Percentiles rank a stretch among this genome's conserved stretches.
Evolutionary conservation across 2,113 vertebrate genomes (phyloP).

Genomic region (Grus americana): DNA sequence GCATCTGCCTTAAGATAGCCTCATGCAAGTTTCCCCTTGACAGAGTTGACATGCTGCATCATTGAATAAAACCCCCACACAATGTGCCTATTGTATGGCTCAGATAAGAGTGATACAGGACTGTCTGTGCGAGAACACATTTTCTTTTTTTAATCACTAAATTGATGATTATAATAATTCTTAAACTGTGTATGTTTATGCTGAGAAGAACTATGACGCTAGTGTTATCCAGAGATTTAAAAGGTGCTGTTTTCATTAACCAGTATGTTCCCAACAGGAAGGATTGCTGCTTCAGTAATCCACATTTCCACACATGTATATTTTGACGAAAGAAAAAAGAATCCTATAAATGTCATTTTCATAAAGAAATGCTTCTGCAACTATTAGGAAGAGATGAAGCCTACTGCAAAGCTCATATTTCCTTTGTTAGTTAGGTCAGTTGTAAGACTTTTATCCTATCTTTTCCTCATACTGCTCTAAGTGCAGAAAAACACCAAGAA

Average conservation of each 20-base stretch:
- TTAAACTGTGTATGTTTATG: not conserved
- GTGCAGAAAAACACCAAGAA: not conserved
- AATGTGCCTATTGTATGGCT: not conserved
- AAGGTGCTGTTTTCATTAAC: not conserved
- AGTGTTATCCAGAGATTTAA: not conserved
- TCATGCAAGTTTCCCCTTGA: slow-evolving; percentile 9
- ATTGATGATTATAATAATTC: not conserved
- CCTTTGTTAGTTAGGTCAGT: not conserved
- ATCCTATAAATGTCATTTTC: not conserved
- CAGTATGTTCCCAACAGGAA: not conserved
- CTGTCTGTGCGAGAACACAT: not conserved
- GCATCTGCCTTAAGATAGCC: not conserved
- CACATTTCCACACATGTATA: not conserved
- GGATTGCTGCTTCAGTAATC: not conserved
- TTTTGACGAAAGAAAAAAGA: not conserved
- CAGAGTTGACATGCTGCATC: not conserved
- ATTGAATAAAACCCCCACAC: not conserved
- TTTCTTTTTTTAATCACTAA: not conserved
- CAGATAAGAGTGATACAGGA: not conserved
- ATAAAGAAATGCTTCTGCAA: not conserved
- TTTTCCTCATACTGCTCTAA: not conserved
- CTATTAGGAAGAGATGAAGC: not conserved
- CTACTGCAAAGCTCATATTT: not conserved
- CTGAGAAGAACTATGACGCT: not conserved
- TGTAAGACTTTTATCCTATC: not conserved